These are phyloP conservation scores for Glaucomys volans DNA, from an alignment of 2,113 vertebrate genomes.

Conservation along the genomic window DNA sequence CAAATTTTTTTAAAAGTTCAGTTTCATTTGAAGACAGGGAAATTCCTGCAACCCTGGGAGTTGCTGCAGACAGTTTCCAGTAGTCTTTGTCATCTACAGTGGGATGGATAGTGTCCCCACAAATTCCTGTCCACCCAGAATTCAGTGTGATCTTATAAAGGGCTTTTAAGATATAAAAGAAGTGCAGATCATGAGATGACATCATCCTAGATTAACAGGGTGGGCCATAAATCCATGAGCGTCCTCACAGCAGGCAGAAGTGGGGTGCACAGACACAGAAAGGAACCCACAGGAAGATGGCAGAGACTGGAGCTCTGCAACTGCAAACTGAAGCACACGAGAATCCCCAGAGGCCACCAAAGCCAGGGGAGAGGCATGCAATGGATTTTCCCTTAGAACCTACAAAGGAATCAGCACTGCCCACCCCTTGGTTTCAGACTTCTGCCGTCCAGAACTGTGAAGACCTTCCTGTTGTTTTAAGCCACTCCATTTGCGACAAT, in stretches of 20 bases:
- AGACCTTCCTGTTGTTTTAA: not conserved
- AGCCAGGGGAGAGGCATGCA: not conserved
- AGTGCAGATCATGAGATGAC: not conserved
- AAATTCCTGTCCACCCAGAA: not conserved
- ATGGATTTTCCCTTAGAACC: not conserved
- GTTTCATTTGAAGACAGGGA: not conserved
- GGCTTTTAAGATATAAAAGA: not conserved
- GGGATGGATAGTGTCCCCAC: not conserved
- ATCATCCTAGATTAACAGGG: not conserved
- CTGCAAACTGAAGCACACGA: not conserved
- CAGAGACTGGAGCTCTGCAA: not conserved
- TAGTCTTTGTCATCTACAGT: not conserved
- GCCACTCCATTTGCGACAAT: not conserved
- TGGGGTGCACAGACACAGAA: not conserved
- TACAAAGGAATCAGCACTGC: not conserved
- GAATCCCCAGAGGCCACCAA: not conserved
- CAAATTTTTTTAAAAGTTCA: not conserved
- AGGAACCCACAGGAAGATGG: not conserved
- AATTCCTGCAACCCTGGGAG: not conserved
- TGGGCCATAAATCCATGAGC: not conserved
- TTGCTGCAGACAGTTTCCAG: not conserved
- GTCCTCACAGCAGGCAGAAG: not conserved
- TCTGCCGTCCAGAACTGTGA: not conserved
- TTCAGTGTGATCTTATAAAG: not conserved
- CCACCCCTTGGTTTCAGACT: not conserved